Evolutionary conservation across 2,113 vertebrate species (phyloP).

Genomic region (Mormyrus iriodes): DNA sequence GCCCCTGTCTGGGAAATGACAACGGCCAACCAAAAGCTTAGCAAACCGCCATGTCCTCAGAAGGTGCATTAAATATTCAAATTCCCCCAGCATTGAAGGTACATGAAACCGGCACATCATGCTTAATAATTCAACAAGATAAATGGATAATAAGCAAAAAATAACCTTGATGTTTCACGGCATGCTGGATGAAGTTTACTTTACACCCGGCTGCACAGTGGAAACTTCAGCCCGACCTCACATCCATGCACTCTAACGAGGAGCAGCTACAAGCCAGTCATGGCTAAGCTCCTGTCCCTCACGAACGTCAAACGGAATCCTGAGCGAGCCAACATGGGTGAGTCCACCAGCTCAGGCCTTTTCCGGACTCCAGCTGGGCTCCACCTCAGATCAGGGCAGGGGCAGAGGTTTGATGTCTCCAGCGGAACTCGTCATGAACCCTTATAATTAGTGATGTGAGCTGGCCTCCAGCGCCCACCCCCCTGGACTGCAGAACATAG

Average conservation of each 20-base stretch:
- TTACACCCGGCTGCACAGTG: not conserved
- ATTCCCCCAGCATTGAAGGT: slow-evolving; percentile 39
- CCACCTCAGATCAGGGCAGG: not conserved
- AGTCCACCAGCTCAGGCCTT: not conserved
- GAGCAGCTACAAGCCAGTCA: not conserved
- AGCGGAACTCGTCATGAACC: not conserved
- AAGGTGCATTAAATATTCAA: slow-evolving; percentile 53
- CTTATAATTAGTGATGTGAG: slow-evolving; percentile 45
- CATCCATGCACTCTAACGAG: not conserved
- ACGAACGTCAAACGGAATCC: not conserved
- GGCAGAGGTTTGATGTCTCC: not conserved
- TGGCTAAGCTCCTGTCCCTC: not conserved
- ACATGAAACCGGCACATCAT: slow-evolving; percentile 34
- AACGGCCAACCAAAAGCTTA: slow-evolving; percentile 43
- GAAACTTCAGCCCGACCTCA: not conserved
- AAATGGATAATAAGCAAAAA: slow-evolving; percentile 5
- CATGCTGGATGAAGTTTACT: not conserved
- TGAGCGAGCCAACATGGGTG: not conserved
- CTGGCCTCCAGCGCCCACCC: slow-evolving; percentile 22
- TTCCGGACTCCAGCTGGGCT: not conserved
- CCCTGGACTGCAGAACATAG: not conserved
- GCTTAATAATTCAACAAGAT: slow-evolving; percentile 15
- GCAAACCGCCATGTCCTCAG: slow-evolving; percentile 11
- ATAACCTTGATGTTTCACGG: not conserved
- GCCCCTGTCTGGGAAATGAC: slow-evolving; percentile 32